Base-by-base conservation (phyloP, 2,113 vertebrate genomes). In the Phoxinus phoxinus region DNA sequence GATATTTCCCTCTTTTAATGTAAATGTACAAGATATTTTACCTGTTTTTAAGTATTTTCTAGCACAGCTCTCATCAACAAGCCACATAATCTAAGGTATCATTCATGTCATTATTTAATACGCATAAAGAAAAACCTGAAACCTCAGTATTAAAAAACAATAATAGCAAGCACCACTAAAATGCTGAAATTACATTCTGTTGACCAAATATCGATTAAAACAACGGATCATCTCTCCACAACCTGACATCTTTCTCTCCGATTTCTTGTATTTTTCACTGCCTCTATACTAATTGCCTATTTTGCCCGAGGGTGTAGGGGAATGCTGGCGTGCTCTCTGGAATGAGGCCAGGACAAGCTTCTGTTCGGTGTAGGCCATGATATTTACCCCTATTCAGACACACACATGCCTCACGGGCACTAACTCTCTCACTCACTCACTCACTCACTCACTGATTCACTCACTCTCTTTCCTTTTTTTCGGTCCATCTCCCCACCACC, bases 211-310 rank as follows among this genome's bases (percentile, higher is more conserved):
- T 53, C 1, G 17, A 51, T 53, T 17, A 0, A 27, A 75, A 75
- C 17, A 76, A 30, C 12, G 12, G 74, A 51, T 76, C 5, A 23
- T 79, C 35, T 32, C 25, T 79, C 76, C 41, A 61, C 35, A 59
- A 72, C 30, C 71, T 75, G 58, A 25, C 35, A 84, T 78, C 13
- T 67, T 44, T 75, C 73, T 37, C 58, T 74, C 51, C 2, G 63
- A 46, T 46, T 83, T 30, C 67, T 79, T 61, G 9, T 84, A 44
- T 19, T 77, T 35, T 82, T 77, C 67, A 59, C 27, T 30, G 9
- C 58, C 59, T 44, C 23, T 69, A 71, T 67, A 32, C 73, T 86
- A 84, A 88, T 88, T 86, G 83, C 67, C 44, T 88, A 59, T 87
- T 88, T 88, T 67, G 79, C 87, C 80, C 5, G n/a, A 71, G 81